A percentile compares a stretch with the other conserved stretches of the same genome.
Evolutionary conservation across 2,113 vertebrate genomes (phyloP).

Genomic region (Rhinoptilus africanus): DNA sequence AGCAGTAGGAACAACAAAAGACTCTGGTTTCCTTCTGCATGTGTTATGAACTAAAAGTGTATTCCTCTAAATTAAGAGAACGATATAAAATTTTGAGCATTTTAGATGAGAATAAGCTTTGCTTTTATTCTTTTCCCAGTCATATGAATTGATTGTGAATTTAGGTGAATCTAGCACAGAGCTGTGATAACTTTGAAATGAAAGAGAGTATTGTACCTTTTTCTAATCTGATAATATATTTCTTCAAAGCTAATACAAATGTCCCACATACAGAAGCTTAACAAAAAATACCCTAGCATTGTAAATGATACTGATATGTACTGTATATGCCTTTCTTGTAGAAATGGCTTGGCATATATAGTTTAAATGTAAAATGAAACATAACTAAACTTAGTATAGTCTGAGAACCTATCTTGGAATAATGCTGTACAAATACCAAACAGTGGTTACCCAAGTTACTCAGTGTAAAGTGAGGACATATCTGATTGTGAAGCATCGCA

Average conservation of each 20-base stretch:
- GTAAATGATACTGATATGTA: background rate
- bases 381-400: background rate
- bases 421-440: background rate
- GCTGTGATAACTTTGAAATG: background rate
- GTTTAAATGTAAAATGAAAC: background rate
- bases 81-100: background rate
- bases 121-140: background rate
- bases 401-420: background rate
- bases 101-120: background rate
- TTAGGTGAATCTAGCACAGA: background rate
- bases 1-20: background rate
- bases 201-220: background rate
- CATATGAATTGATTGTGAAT: background rate
- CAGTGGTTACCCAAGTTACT: background rate
- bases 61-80: background rate
- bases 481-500: background rate
- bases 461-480: background rate
- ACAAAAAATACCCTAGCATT: background rate
- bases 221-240: background rate
- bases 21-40: background rate
- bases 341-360: background rate
- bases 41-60: background rate
- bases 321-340: background rate
- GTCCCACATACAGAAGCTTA: background rate
- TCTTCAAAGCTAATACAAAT: background rate